Evolutionary conservation across 2,797 vertebrate genomes (phyloP).

Genomic region (Halcyon leucocephala): DNA sequence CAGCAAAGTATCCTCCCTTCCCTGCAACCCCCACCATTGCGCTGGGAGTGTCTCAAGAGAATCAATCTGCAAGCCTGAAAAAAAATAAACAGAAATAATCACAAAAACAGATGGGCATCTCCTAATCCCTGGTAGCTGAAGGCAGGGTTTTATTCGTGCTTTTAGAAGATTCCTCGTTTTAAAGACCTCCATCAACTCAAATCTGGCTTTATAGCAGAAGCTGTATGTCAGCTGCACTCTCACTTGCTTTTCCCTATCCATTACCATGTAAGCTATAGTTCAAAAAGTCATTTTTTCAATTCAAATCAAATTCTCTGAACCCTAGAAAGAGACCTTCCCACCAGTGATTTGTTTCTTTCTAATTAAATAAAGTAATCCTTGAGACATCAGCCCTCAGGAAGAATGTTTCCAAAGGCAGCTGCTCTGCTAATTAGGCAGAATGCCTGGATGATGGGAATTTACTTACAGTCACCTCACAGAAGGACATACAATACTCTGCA

Average conservation of each 20-base stretch:
- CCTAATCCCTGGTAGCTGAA: constrained; percentile 45
- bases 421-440: constrained; percentile 26
- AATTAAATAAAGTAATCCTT: constrained; percentile 48
- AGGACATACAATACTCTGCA: background rate
- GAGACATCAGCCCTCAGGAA: constrained; percentile 10
- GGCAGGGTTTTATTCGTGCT: constrained; percentile 35
- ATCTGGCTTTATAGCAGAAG: constrained; percentile 3
- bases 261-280: background rate
- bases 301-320: background rate
- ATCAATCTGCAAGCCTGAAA: background rate
- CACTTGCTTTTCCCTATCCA: background rate
- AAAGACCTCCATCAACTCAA: background rate
- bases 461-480: background rate
- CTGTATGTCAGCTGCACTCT: background rate
- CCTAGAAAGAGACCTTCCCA: background rate
- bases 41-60: background rate
- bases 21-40: background rate
- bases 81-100: constrained; percentile 62
- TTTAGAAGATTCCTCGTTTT: constrained; percentile 32
- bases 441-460: background rate
- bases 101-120: constrained; percentile 64
- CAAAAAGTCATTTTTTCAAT: background rate
- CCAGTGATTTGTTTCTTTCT: constrained; percentile 9
- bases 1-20: background rate
- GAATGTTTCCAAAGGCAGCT: constrained; percentile 43